A percentile compares a stretch with the other conserved stretches of the same genome.
phyloP scores from a whole-genome alignment of 1,140 invertebrate species.

The Microplitis demolitor region DNA sequence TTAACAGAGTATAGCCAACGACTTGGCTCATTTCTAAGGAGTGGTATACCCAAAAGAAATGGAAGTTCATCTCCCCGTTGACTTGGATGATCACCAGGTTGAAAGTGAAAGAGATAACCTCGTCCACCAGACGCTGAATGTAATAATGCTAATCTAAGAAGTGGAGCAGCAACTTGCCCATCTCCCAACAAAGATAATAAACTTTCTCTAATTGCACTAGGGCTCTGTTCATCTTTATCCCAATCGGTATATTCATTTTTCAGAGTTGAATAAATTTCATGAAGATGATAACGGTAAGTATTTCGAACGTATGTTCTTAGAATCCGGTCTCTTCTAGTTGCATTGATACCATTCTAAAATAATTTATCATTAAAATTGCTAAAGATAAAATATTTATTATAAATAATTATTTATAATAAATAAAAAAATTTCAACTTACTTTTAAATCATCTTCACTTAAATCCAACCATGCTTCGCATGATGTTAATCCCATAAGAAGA shows the following conservation, averaged over 20 bases:
- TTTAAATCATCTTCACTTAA: slow-evolving; percentile 54
- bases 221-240: slow-evolving; percentile 80
- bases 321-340: slow-evolving; percentile 81
- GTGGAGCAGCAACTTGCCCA: slow-evolving; percentile 82
- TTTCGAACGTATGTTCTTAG: slow-evolving; percentile 87
- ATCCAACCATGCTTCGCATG: slow-evolving; percentile 60
- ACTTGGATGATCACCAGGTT: slow-evolving; percentile 76
- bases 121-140: slow-evolving; percentile 78
- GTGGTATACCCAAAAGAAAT: slow-evolving; percentile 89
- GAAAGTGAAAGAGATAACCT: slow-evolving; percentile 88
- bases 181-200: slow-evolving; percentile 75
- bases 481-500: slow-evolving; percentile 77
- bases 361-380: not conserved
- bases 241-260: slow-evolving; percentile 94
- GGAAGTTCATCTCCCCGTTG: slow-evolving; percentile 94
- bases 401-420: not conserved
- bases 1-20: slow-evolving; percentile 62
- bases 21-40: slow-evolving; percentile 64
- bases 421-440: slow-evolving; percentile 37
- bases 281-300: slow-evolving; percentile 85
- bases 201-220: slow-evolving; percentile 64
- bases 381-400: too few species aligned
- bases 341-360: slow-evolving; percentile 83
- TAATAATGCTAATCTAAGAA: slow-evolving; percentile 79
- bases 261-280: slow-evolving; percentile 88